These are phyloP conservation scores for Nesidiocoris tenuis DNA, from an alignment of 2,888 invertebrate species.

Conservation along the genomic window DNA sequence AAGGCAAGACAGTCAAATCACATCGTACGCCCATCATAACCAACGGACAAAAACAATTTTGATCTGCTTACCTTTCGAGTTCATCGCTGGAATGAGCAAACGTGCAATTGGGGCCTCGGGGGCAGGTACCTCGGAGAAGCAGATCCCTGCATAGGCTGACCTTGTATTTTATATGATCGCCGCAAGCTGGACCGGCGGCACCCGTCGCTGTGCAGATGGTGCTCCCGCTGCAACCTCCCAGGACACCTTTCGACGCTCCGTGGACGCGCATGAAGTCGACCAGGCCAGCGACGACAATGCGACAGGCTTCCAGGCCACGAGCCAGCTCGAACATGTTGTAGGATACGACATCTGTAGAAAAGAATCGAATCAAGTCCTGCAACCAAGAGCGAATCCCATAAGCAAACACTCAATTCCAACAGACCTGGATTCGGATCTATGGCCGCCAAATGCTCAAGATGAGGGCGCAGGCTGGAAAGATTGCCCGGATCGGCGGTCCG, in stretches of 20 bases:
- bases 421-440: constrained; percentile 75
- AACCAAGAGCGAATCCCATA: too few species aligned
- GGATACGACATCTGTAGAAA: constrained; percentile 62
- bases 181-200: constrained; percentile 16
- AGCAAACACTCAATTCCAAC: not conserved
- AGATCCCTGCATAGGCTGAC: constrained; percentile 75
- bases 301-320: constrained; percentile 67
- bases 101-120: constrained; percentile 81
- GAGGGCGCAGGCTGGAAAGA: constrained; percentile 71
- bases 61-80: constrained; percentile 68
- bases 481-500: constrained; percentile 85
- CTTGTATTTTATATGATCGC: constrained; percentile 69
- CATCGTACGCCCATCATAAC: constrained; percentile 5
- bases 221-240: not conserved
- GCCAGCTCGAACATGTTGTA: constrained; percentile 67
- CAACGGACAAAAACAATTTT: not conserved
- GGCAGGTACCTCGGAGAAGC: constrained; percentile 75
- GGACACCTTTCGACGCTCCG: constrained; percentile 58
- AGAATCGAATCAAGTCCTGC: too few species aligned
- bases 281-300: constrained; percentile 71
- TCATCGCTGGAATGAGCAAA: constrained; percentile 92
- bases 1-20: constrained; percentile 40
- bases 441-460: constrained; percentile 79
- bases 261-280: constrained; percentile 76
- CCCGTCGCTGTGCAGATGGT: constrained; percentile 52